Evolutionary conservation across 2,113 vertebrate species (phyloP).

Genomic region (Antennarius striatus): DNA sequence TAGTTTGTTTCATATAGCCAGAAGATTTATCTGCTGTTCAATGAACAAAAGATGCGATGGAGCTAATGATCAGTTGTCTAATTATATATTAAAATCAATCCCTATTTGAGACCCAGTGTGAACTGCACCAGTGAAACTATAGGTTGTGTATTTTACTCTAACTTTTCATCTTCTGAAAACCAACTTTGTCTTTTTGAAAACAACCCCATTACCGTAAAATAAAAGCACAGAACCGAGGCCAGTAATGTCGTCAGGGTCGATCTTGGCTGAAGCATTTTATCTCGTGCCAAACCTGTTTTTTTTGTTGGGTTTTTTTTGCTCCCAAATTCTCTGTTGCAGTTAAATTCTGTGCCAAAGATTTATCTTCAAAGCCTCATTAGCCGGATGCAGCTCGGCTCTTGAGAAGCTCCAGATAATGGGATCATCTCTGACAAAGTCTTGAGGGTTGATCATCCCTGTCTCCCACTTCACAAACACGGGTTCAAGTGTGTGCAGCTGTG

Average conservation of each 20-base stretch:
- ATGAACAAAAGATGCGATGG: too few relatives aligned
- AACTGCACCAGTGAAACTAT: constrained; percentile 1
- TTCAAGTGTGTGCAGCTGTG: constrained; percentile 77
- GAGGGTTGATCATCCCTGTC: constrained; percentile 67
- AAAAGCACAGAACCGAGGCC: background rate
- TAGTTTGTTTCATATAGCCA: too few relatives aligned
- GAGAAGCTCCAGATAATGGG: constrained; percentile 63
- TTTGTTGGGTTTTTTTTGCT: constrained; percentile 19
- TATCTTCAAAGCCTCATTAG: constrained; percentile 73
- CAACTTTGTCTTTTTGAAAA: constrained; percentile 4
- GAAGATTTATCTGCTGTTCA: too few relatives aligned
- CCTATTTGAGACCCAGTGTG: too few relatives aligned
- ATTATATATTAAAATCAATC: too few relatives aligned
- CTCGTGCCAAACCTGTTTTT: constrained; percentile 49
- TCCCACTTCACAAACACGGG: constrained; percentile 61
- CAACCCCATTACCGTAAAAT: too few relatives aligned
- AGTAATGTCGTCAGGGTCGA: background rate
- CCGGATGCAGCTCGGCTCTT: constrained; percentile 38
- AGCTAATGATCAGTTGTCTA: too few relatives aligned
- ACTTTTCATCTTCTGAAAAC: background rate
- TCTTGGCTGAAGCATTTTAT: constrained; percentile 61
- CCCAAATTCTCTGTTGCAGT: constrained; percentile 4
- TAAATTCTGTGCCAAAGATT: constrained; percentile 21
- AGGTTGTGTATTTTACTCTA: background rate
- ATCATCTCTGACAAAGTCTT: constrained; percentile 70